A percentile compares a stretch with the other conserved stretches of the same genome.
Conservation (phyloP, 2,888 invertebrate genomes). For the Sarcophaga carnaria region DNA sequence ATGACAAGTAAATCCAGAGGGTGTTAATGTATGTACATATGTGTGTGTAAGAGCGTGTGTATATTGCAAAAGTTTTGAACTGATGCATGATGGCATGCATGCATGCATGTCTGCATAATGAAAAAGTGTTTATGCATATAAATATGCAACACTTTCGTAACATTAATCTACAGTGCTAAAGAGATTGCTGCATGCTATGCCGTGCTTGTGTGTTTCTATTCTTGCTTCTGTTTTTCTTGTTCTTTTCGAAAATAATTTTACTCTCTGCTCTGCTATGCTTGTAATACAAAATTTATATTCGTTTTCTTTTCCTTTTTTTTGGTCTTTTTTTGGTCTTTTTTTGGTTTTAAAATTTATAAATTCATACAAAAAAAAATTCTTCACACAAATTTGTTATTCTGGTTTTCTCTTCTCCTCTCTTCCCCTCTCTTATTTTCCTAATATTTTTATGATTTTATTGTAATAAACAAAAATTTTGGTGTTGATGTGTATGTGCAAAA, state of each 20-base stretch:
- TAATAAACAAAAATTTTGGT: constrained; percentile 3
- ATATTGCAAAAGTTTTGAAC: constrained; percentile 6
- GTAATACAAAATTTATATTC: background rate
- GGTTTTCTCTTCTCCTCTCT: background rate
- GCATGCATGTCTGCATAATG: constrained; percentile 49
- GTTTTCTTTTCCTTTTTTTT: background rate
- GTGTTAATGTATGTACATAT: background rate
- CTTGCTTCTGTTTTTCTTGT: background rate
- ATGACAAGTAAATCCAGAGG: background rate
- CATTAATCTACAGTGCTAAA: constrained; percentile 52
- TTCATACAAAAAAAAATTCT: constrained; percentile 22
- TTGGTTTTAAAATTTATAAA: constrained; percentile 5
- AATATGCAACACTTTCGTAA: constrained; percentile 67
- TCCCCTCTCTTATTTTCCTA: background rate
- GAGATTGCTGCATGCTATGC: constrained; percentile 21
- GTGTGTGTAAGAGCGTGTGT: background rate
- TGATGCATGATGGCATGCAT: constrained; percentile 37
- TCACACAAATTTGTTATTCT: constrained; percentile 12
- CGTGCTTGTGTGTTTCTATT: background rate
- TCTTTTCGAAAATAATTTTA: constrained; percentile 17
- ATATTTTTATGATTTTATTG: constrained; percentile 2
- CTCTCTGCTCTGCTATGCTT: constrained; percentile 15
- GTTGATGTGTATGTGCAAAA: constrained; percentile 31
- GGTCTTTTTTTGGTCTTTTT: too few species aligned
- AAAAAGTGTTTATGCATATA: constrained; percentile 66